Conservation (phyloP, 2,797 vertebrate species). For the Propithecus perrieri region DNA sequence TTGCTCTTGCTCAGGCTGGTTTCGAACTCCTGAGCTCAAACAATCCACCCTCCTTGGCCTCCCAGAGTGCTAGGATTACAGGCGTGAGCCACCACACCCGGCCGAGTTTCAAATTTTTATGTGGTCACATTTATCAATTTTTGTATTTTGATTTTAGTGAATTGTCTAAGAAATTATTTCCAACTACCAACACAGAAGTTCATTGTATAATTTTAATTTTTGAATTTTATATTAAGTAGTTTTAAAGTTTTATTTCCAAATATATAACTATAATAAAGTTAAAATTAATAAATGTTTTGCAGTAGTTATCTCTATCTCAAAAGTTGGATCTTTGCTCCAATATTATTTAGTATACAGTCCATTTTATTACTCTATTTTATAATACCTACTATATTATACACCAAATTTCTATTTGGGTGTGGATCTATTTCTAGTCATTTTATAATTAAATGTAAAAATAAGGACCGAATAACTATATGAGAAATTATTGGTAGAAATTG, state of each 20-base stretch:
- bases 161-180: not conserved
- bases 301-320: not conserved
- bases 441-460: not conserved
- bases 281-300: not conserved
- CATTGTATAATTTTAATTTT: not conserved
- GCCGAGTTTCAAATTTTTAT: not conserved
- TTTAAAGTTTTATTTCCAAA: not conserved
- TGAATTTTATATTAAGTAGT: not conserved
- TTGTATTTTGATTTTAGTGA: not conserved
- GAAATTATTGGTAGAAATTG: not conserved
- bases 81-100: too few relatives aligned
- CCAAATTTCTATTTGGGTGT: not conserved
- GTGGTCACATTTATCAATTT: not conserved
- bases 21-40: too few relatives aligned
- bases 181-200: not conserved
- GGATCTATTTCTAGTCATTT: not conserved
- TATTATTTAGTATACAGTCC: not conserved
- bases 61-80: too few relatives aligned
- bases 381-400: not conserved
- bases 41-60: too few relatives aligned
- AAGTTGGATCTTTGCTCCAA: not conserved
- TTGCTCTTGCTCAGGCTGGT: too few relatives aligned
- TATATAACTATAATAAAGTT: not conserved
- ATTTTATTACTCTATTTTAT: not conserved
- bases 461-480: not conserved